Evolutionary conservation across 2,888 invertebrate species (phyloP).

Genomic region (Aphodius sticticus): DNA sequence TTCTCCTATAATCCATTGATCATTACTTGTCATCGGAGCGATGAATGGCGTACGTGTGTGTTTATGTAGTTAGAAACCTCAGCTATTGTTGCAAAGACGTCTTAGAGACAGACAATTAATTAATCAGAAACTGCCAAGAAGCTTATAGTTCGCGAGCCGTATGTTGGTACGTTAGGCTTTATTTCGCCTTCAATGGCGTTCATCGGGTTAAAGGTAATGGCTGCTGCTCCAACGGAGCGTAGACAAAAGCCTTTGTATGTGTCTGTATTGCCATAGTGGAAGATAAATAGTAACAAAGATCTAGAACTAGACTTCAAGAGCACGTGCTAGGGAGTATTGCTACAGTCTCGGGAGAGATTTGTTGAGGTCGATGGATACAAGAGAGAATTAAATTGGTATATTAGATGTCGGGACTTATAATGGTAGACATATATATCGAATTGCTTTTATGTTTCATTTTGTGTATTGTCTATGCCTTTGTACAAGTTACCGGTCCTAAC

Average conservation of each 20-base stretch:
- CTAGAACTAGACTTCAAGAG: background rate
- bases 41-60: too few relatives aligned
- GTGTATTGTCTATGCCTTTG: background rate
- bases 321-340: background rate
- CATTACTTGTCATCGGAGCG: background rate
- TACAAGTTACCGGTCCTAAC: background rate
- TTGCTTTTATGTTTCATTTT: background rate
- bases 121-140: background rate
- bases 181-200: background rate
- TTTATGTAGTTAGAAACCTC: background rate
- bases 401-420: background rate
- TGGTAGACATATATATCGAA: background rate
- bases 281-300: conserved; percentile 4
- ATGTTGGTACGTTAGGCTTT: background rate
- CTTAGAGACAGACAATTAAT: background rate
- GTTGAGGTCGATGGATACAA: background rate
- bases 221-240: background rate
- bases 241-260: background rate
- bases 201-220: background rate
- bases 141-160: background rate
- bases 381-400: background rate
- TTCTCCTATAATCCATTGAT: background rate
- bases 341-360: background rate
- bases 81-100: background rate
- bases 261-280: background rate